These are phyloP conservation scores for Margaritifera margaritifera DNA, from an alignment of 2,888 invertebrate genomes.

Conservation along the genomic window DNA sequence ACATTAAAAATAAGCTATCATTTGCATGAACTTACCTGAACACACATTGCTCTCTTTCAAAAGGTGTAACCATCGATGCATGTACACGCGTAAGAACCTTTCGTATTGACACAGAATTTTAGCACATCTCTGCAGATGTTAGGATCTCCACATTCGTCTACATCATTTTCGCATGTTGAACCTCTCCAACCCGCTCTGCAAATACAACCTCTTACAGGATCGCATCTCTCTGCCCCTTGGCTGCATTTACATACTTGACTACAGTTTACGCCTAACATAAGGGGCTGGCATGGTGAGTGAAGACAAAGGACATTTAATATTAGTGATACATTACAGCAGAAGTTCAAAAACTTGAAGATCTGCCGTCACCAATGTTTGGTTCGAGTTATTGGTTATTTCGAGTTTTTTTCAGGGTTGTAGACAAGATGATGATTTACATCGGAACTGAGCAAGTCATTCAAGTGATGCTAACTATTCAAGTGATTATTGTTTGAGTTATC, in stretches of 20 bases:
- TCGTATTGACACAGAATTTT: slow-evolving; percentile 10
- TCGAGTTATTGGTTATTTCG: too few species aligned
- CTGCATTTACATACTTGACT: background rate
- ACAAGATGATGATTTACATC: too few species aligned
- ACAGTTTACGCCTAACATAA: background rate
- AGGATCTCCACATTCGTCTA: slow-evolving; percentile 18
- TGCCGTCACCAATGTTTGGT: too few species aligned
- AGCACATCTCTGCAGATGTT: slow-evolving; percentile 1
- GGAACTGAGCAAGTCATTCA: too few species aligned
- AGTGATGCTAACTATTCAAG: too few species aligned
- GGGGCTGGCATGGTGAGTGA: background rate
- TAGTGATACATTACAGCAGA: too few species aligned
- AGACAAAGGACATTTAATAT: too few species aligned
- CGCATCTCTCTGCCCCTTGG: background rate
- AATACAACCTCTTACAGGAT: slow-evolving; percentile 16
- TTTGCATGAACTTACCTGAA: background rate
- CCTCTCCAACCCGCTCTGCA: slow-evolving; percentile 24
- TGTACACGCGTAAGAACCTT: slow-evolving; percentile 12
- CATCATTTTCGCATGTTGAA: slow-evolving; percentile 12
- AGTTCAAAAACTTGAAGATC: too few species aligned
- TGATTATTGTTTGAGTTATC: too few species aligned
- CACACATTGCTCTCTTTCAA: background rate
- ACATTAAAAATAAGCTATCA: too few species aligned
- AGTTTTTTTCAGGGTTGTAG: too few species aligned
- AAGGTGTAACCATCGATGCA: slow-evolving; percentile 6